Base-by-base conservation (phyloP, 2,797 vertebrate species). In the Mycteria americana region DNA sequence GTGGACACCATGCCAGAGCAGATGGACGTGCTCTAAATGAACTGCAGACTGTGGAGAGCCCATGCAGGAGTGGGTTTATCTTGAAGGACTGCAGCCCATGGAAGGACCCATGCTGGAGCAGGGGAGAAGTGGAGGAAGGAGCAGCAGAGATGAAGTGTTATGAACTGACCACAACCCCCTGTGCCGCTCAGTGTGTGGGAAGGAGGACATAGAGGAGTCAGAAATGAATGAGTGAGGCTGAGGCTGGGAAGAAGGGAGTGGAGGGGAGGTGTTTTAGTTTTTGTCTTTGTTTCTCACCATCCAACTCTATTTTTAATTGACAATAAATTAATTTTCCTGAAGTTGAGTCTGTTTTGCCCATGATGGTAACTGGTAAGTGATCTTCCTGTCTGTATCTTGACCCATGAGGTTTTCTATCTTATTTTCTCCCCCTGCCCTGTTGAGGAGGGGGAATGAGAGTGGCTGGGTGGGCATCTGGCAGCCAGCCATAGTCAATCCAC, bases 81-180 rank as follows among this genome's bases (percentile, higher is more conserved):
- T 41, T 35, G 10, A 56, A 80, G 33, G 33, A 50, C 41, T 78
- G 30, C 18, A 63, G 37, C 11, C 54, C 13, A 69, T 18, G 12
- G 51, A 81, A 76, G 18, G 54, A 64, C 7, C 25, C 7, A 8
- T 18, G 22, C 22, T 53, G 24, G 19, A 50, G 18, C 31, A 85
- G 53, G 15, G 30, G 28, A 57, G 22, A 75, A 5, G 2, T 12
- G 28, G 31, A 86, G 19, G 24, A 60, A 87, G 11, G 12, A 68
- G 15, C 2, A 0, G 0, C 15, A 88, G 57, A 62, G 8, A 69
- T 48, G 11, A 74, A 81, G 18, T 31, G 30, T 24, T 62, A 53
- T 7, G 16, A 60, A 78, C 53, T 18, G 12, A 54, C 16, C 0
- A 0, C 48, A 87, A 25, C 25, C 8, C 21, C 37, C 18, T 60